Evolutionary conservation across 2,113 vertebrate genomes (phyloP).

Genomic region (Alethe castanea): DNA sequence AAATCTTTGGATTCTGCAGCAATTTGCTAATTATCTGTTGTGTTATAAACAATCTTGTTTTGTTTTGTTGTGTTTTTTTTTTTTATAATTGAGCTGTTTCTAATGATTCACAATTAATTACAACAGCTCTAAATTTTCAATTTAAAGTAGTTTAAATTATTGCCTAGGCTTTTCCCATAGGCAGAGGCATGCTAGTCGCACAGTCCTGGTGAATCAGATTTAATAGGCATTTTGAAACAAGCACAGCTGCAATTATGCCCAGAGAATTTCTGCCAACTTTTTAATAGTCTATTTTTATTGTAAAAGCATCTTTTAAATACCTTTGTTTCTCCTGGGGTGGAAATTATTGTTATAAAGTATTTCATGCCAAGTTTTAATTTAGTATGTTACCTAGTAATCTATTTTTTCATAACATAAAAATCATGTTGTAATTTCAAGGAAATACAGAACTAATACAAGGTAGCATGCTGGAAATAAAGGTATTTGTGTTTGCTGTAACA

Average conservation of each 20-base stretch:
- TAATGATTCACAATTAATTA: slow-evolving; percentile 49
- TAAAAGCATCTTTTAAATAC: slow-evolving; percentile 30
- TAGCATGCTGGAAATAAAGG: neutral
- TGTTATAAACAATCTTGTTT: neutral
- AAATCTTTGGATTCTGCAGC: neutral
- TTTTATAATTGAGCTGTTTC: neutral
- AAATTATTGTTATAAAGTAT: neutral
- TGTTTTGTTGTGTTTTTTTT: neutral
- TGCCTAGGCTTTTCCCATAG: neutral
- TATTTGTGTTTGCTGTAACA: neutral
- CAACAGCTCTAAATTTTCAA: slow-evolving; percentile 7
- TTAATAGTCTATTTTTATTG: slow-evolving; percentile 13
- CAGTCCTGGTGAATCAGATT: slow-evolving; percentile 13
- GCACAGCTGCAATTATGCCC: neutral
- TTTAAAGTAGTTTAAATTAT: slow-evolving; percentile 26
- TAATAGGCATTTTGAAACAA: slow-evolving; percentile 36
- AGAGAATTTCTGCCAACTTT: slow-evolving; percentile 16
- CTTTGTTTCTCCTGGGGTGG: neutral
- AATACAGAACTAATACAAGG: neutral
- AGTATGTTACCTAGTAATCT: neutral
- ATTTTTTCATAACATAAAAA: neutral
- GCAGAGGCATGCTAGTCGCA: neutral
- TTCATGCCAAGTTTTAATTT: neutral
- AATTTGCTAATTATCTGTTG: neutral
- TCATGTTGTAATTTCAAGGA: neutral